Percentiles rank a stretch among this genome's conserved stretches.
Evolutionary conservation across 1,140 invertebrate genomes (phyloP).

Genomic region (Leptinotarsa undecemlineata): DNA sequence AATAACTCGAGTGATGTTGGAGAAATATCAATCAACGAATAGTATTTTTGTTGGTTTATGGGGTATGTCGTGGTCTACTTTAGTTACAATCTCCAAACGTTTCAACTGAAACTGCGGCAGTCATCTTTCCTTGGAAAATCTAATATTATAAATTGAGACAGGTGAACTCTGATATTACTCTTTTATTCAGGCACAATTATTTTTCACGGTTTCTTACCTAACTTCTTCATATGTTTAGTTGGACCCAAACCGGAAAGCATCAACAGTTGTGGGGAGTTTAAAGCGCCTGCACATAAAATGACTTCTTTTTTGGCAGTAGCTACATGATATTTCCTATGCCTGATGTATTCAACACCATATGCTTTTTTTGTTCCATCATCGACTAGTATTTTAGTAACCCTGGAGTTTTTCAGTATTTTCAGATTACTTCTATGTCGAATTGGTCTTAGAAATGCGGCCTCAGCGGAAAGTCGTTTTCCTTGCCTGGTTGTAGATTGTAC

Average conservation of each 20-base stretch:
- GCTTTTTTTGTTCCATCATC: constrained; percentile 66
- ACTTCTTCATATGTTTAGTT: constrained; percentile 58
- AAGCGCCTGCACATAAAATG: constrained; percentile 82
- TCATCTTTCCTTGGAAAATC: too few relatives aligned
- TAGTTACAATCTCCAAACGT: too few relatives aligned
- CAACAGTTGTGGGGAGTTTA: constrained; percentile 79
- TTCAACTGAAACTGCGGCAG: too few relatives aligned
- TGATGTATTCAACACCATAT: constrained; percentile 67
- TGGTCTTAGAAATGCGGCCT: constrained; percentile 86
- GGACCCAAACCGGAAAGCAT: constrained; percentile 83
- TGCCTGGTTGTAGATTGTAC: constrained; percentile 78
- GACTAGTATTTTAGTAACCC: constrained; percentile 82
- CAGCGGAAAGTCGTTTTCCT: constrained; percentile 85
- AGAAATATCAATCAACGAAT: too few relatives aligned
- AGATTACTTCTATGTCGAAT: constrained; percentile 81
- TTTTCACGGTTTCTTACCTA: constrained; percentile 25
- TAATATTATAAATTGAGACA: too few relatives aligned
- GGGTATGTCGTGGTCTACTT: too few relatives aligned
- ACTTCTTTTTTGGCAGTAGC: constrained; percentile 82
- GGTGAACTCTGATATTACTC: too few relatives aligned
- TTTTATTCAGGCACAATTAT: too few relatives aligned
- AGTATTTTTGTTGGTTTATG: too few relatives aligned
- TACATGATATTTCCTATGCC: constrained; percentile 58
- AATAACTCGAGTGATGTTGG: too few relatives aligned
- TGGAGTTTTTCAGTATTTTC: constrained; percentile 79